Evolutionary conservation across 2,888 invertebrate genomes (phyloP), one percentile per base, ranked within the genome.

Genomic region (Latrodectus elegans): DNA sequence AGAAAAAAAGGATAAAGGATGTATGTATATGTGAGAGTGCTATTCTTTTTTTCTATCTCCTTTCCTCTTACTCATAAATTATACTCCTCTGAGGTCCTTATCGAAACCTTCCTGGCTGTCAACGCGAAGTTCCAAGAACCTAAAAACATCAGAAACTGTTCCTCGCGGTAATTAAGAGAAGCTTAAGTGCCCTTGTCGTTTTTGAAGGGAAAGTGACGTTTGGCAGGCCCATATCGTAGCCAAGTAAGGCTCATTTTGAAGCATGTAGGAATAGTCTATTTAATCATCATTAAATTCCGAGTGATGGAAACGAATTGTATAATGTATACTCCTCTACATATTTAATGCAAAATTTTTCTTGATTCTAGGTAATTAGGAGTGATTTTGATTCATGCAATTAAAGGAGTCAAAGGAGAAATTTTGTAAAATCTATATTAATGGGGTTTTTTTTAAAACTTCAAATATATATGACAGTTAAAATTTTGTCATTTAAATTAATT

Each of bases 131-230:
- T 73, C 80, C 80, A 65, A 73, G 73, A 73, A 68, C 68, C 74
- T 65, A 82, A 75, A 82, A 82, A 82, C 82, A 82, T 82, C 75
- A 82, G 82, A 71, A n/a, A 67, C 52, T 67, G 82, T 74, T 51
- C 53, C 82, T 73, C 82, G 26, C 82, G 74, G 73, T 82, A 82
- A 82, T 82, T 82, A 82, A 82, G 82, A 70, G 70, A 75, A 74
- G 68, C 82, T 82, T 82, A 82, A 82, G 82, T 82, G 82, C 82
- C 74, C 82, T 82, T 82, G 82, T 82, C 82, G 73, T 52, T 75
- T 6, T 68, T 82, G 82, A 82, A 74, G 74, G 65, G 82, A 68
- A 82, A 75, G 53, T 74, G 74, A 74, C 71, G 82, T 68, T 82
- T 82, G 82, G 74, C 82, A 75, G 75, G 65, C 67, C 74, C 75